phyloP scores from a whole-genome alignment of 2,888 invertebrate species.

The Eulithis prunata region DNA sequence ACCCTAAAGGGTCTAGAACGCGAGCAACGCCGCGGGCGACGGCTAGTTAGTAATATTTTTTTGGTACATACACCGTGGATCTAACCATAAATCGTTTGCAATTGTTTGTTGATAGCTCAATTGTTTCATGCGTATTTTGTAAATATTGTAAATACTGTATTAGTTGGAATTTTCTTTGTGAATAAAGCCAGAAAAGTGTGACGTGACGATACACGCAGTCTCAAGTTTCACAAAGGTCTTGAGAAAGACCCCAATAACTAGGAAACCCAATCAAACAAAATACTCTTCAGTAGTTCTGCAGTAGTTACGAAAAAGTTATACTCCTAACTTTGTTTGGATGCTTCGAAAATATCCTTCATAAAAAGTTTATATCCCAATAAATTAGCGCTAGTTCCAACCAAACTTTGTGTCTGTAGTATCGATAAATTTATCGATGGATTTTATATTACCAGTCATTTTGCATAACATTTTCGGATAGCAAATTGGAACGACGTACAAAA shows the following conservation, averaged over 20 bases:
- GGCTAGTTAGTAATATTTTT: too few relatives aligned
- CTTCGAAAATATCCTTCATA: slow-evolving; percentile 25
- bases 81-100: too few relatives aligned
- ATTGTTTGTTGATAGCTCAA: too few relatives aligned
- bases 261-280: slow-evolving; percentile 25
- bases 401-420: slow-evolving; percentile 15
- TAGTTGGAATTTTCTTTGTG: too few relatives aligned
- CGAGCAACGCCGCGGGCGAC: too few relatives aligned
- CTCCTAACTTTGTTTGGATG: slow-evolving; percentile 22
- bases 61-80: too few relatives aligned
- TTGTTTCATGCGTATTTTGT: too few relatives aligned
- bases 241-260: slow-evolving; percentile 13
- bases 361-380: slow-evolving; percentile 27
- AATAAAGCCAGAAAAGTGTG: too few relatives aligned
- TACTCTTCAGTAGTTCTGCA: slow-evolving; percentile 23
- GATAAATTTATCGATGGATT: slow-evolving; percentile 16
- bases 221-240: background rate
- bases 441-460: slow-evolving; percentile 22
- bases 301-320: slow-evolving; percentile 31
- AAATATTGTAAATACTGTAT: too few relatives aligned
- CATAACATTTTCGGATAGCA: slow-evolving; percentile 22
- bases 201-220: too few relatives aligned
- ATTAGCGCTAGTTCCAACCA: slow-evolving; percentile 11
- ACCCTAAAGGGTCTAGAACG: too few relatives aligned
- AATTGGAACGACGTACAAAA: slow-evolving; percentile 10